Conservation (phyloP, 2,888 invertebrate species). For the Gerris lacustris region DNA sequence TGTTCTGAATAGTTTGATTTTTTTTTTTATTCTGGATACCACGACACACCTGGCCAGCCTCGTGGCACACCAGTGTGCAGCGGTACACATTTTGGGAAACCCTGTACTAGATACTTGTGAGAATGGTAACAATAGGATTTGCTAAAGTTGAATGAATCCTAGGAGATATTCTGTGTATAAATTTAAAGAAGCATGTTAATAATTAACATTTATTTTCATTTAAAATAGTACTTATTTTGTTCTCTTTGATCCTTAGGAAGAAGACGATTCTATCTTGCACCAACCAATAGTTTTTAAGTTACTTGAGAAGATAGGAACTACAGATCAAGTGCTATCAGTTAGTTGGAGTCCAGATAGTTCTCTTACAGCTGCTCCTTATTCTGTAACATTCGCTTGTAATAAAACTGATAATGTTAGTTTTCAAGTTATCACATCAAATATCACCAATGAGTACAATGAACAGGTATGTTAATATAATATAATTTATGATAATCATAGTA, state of each 20-base stretch:
- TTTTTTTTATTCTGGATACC: too few relatives aligned
- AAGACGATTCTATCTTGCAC: not conserved
- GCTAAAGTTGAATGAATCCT: too few relatives aligned
- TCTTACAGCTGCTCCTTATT: slow-evolving; percentile 45
- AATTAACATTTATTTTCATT: too few relatives aligned
- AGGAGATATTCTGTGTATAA: too few relatives aligned
- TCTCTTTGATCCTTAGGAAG: not conserved
- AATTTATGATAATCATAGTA: not conserved
- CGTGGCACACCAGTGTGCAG: too few relatives aligned
- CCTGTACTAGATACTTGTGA: too few relatives aligned
- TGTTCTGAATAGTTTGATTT: too few relatives aligned
- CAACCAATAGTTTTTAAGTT: not conserved
- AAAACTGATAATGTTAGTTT: slow-evolving; percentile 43
- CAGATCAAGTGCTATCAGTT: slow-evolving; percentile 42
- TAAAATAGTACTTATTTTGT: too few relatives aligned
- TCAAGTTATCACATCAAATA: slow-evolving; percentile 23
- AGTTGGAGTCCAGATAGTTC: slow-evolving; percentile 52
- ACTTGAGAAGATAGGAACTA: not conserved
- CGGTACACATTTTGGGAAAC: too few relatives aligned
- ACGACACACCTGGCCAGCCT: too few relatives aligned
- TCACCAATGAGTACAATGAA: slow-evolving; percentile 19
- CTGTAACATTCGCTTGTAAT: slow-evolving; percentile 44
- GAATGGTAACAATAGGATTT: too few relatives aligned
- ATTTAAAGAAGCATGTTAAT: too few relatives aligned
- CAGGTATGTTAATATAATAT: slow-evolving; percentile 14